Evolutionary conservation across 2,113 vertebrate species (phyloP).

Genomic region (Tenebrosternarchus preto): DNA sequence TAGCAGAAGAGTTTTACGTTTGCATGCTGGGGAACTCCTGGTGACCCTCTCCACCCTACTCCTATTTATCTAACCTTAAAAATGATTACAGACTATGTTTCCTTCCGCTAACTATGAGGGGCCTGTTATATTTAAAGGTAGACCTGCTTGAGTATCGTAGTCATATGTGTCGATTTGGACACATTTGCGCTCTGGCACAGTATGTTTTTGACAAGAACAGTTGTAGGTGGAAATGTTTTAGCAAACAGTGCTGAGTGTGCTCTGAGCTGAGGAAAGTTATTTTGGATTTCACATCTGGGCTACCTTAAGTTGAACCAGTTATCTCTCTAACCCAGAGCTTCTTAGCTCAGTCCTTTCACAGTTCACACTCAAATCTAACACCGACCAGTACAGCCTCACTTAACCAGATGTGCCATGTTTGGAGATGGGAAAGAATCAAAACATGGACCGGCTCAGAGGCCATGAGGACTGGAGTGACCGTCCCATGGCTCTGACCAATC

Average conservation of each 20-base stretch:
- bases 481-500: not conserved
- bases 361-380: too few species aligned
- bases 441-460: not conserved
- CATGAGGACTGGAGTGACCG: not conserved
- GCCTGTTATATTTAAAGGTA: not conserved
- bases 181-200: not conserved
- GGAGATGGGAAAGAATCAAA: not conserved
- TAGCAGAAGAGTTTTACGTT: not conserved
- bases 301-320: too few species aligned
- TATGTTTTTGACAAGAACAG: too few species aligned
- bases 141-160: not conserved
- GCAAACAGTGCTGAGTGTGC: too few species aligned
- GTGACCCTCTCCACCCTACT: constrained; percentile 19
- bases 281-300: too few species aligned
- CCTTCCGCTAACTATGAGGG: not conserved
- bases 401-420: not conserved
- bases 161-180: not conserved
- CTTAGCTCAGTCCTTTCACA: too few species aligned
- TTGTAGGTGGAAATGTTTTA: too few species aligned
- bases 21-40: constrained; percentile 48
- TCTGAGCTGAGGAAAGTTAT: too few species aligned
- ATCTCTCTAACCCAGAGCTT: too few species aligned
- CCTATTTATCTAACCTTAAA: constrained; percentile 14
- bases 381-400: too few species aligned
- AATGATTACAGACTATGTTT: not conserved